Evolutionary conservation across 2,113 vertebrate species (phyloP).

Genomic region (Nicator chloris): DNA sequence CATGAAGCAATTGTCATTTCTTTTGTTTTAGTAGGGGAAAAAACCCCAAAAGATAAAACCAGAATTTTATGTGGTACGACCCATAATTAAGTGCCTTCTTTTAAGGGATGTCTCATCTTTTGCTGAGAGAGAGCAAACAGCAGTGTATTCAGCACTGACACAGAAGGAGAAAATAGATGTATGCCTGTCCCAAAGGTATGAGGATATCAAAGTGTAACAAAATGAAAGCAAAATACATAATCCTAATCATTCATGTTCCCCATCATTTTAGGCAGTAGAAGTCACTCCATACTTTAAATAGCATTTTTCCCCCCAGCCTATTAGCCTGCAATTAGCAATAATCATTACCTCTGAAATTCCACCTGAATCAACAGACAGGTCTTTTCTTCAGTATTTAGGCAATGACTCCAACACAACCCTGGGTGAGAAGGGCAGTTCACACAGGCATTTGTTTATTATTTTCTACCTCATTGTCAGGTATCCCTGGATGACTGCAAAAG

Average conservation of each 20-base stretch:
- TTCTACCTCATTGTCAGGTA: background rate
- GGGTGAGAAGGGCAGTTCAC: background rate
- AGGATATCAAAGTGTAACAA: background rate
- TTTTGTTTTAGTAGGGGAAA: background rate
- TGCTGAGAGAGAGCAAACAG: background rate
- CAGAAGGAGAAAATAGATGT: background rate
- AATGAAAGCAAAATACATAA: background rate
- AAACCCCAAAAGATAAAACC: background rate
- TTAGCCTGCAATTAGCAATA: background rate
- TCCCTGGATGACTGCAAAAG: background rate
- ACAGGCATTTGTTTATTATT: background rate
- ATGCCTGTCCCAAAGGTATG: background rate
- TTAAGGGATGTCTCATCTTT: background rate
- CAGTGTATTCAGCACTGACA: background rate
- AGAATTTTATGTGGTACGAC: background rate
- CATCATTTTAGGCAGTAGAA: background rate
- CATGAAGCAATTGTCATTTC: background rate
- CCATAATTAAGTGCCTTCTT: background rate
- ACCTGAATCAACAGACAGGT: background rate
- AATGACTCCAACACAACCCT: background rate
- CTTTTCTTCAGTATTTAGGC: background rate
- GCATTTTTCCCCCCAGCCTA: background rate
- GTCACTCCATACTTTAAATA: background rate
- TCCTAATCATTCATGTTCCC: background rate
- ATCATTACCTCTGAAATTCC: background rate